Evolutionary conservation across 2,113 vertebrate genomes (phyloP).

Genomic region (Salminus brasiliensis): DNA sequence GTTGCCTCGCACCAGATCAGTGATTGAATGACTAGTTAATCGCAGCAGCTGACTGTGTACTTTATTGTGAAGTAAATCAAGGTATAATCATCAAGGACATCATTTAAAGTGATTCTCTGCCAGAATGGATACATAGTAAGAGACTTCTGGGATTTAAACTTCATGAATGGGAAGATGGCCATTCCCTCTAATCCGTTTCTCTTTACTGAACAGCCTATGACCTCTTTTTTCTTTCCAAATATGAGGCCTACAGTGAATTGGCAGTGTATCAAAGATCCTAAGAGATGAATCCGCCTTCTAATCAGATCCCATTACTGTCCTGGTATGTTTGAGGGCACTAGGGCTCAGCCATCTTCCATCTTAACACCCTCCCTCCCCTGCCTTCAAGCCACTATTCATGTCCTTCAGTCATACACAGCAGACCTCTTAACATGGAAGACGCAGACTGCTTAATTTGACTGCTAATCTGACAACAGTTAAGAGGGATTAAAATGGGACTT

Average conservation of each 20-base stretch:
- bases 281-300: conserved; percentile 63
- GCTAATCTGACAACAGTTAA: conserved; percentile 65
- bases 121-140: neutral
- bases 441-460: conserved; percentile 55
- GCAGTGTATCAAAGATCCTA: conserved; percentile 52
- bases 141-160: conserved; percentile 3
- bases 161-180: neutral
- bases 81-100: neutral
- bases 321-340: conserved; percentile 36
- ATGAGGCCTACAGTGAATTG: conserved; percentile 46
- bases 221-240: conserved; percentile 4
- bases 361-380: conserved; percentile 18
- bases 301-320: conserved; percentile 68
- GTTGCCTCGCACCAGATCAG: neutral
- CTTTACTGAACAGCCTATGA: conserved; percentile 5
- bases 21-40: neutral
- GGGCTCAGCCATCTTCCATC: conserved; percentile 20
- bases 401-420: conserved; percentile 53
- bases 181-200: neutral
- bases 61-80: neutral
- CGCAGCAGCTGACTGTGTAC: neutral
- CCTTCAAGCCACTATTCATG: neutral
- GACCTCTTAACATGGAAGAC: conserved; percentile 48
- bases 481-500: conserved; percentile 46
- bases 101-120: neutral